Base-by-base conservation (phyloP, 2,888 invertebrate genomes). In the Ornithoptera priamus region DNA sequence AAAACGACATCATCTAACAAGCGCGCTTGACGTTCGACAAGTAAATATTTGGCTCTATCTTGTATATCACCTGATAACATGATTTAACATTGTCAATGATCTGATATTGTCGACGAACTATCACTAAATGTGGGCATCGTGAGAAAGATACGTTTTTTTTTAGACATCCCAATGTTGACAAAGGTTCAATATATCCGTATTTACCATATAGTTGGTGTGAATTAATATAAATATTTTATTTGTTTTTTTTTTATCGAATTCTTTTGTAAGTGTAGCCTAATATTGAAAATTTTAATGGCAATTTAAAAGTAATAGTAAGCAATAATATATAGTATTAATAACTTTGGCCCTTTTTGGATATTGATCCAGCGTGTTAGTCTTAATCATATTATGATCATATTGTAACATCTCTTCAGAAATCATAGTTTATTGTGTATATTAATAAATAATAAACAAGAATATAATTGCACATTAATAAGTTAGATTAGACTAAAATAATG, bases 21-120 rank as follows among this genome's bases (percentile, higher is more conserved):
- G 75, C 71, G 71, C 71, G 64, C 61, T 60, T 72, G 76, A 80
- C 80, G 78, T 76, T 76, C 73, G 74, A 79, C 78, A 73, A 76
- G 81, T 81, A 85, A 89, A 89, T 87, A 89, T 88, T 84, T 85
- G 83, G 74, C 73, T 78, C 76, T 83, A 77, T 80, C 79, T 77
- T 74, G 74, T 76, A 78, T 83, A 82, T 83, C 84, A 74, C 72
- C 71, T 74, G 86, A 88, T 88, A 89, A 86, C 81, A 80, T 77
- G 73, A 72, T 73, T 75, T 75, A 81, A 77, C 76, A 79, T 80
- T 83, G 81, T 83, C 84, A 81, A 81, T 84, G 77, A 71, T 72
- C 70, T 74, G 78, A 78, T 82, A 82, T 56, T 67, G 64, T 58
- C 50, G 46, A 17, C 46, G 62, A 46, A 53, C n/a, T 56, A 57